Evolutionary conservation across 2,888 invertebrate species (phyloP).

Genomic region (Ellobium chinense): DNA sequence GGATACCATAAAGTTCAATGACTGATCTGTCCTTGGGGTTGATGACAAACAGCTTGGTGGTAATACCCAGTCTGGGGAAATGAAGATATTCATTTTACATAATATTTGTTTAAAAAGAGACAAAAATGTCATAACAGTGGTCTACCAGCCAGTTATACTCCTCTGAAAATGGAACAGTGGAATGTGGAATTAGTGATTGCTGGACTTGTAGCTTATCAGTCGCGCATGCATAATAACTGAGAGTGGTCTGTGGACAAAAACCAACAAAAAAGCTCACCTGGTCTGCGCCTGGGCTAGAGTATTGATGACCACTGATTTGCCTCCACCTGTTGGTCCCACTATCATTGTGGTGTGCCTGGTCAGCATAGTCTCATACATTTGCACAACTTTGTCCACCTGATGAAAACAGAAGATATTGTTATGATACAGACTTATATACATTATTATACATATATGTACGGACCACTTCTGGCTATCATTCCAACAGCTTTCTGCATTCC

Average conservation of each 20-base stretch:
- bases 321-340: slow-evolving; percentile 95
- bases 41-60: slow-evolving; percentile 88
- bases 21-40: slow-evolving; percentile 96
- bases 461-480: background rate
- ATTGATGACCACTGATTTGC: slow-evolving; percentile 91
- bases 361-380: slow-evolving; percentile 96
- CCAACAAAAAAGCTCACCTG: slow-evolving; percentile 70
- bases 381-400: slow-evolving; percentile 92
- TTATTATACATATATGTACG: background rate
- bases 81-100: too few species aligned
- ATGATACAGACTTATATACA: background rate
- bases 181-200: background rate
- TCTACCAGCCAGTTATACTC: too few species aligned
- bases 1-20: slow-evolving; percentile 91
- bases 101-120: too few species aligned
- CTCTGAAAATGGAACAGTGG: too few species aligned
- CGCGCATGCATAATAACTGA: too few species aligned
- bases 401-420: background rate
- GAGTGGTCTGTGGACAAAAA: too few species aligned
- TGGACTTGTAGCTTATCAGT: background rate
- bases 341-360: slow-evolving; percentile 94
- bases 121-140: too few species aligned
- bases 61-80: slow-evolving; percentile 83
- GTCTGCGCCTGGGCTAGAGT: slow-evolving; percentile 89
- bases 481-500: too few species aligned